These are phyloP conservation scores for Bembecia ichneumoniformis DNA, from an alignment of 2,888 invertebrate species.

Conservation along the genomic window DNA sequence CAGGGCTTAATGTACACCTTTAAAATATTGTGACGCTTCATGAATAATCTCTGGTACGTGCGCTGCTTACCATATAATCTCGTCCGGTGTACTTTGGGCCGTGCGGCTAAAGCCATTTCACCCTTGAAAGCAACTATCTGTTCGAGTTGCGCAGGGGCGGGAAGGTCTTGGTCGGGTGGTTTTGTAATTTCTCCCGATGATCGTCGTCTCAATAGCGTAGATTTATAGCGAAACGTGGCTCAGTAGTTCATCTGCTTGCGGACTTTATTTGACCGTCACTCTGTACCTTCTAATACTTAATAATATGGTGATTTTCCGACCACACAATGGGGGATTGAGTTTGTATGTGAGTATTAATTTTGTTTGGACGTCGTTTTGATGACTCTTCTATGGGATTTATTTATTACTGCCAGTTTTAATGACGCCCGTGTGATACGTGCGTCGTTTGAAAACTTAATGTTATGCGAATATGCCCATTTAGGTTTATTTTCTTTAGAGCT, in stretches of 20 bases:
- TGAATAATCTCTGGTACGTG: conserved; percentile 55
- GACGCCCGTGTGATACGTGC: no score
- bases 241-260: conserved; percentile 40
- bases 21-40: conserved; percentile 60
- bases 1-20: conserved; percentile 49
- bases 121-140: background rate
- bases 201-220: conserved; percentile 58
- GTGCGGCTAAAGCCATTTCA: background rate
- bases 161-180: conserved; percentile 30
- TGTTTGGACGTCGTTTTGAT: conserved; percentile 8
- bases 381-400: background rate
- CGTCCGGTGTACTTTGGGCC: conserved; percentile 18
- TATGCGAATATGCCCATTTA: no score
- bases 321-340: conserved; percentile 38
- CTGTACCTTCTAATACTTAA: conserved; percentile 32
- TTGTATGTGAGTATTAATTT: conserved; percentile 30
- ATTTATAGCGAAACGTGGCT: conserved; percentile 41
- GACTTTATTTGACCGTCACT: conserved; percentile 48
- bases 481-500: no score
- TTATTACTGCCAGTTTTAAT: background rate
- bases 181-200: conserved; percentile 48
- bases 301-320: conserved; percentile 28
- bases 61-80: conserved; percentile 23
- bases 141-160: conserved; percentile 13
- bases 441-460: no score